Base-by-base conservation (phyloP, 2,888 invertebrate species). In the Heteromyza rotundicornis region DNA sequence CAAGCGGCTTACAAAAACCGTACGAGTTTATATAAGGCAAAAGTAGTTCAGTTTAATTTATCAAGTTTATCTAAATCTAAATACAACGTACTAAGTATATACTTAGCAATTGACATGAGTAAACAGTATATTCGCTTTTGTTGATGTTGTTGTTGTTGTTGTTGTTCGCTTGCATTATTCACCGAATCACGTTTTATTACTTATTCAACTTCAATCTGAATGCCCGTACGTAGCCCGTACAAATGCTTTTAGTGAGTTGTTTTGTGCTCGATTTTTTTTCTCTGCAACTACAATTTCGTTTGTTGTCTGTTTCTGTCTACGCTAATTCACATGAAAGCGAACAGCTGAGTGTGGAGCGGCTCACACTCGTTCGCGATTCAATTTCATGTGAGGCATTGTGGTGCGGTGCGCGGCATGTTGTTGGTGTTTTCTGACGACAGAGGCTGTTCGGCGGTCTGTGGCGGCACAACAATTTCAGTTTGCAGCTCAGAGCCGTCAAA, bases 391-490 rank as follows among this genome's bases (percentile, higher is more conserved):
- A 55, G 10, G 10, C 23, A 49, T 16, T 47, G 19, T 17, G 17
- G 19, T 55, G 59, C 57, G 60, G 67, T 64, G 66, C 68, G 40
- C n/a, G n/a, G n/a, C n/a, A 19, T 64, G 69, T 70, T 66, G 67
- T 64, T 68, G 74, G 57, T 47, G 40, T 40, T 7, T 40, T 40
- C 12, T 3, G 40, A 7, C 14, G 10, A n/a, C 40, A n/a, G 2
- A 3, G 40, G 40, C 40, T 40, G n/a, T 10, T n/a, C n/a, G 40
- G 40, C 16, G 40, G 3, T 3, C n/a, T 40, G 40, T n/a, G 40
- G 64, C 69, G 58, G 19, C 63, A 58, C 62, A 62, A 60, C 60
- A 57, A 56, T 65, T 74, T 78, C 68, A 78, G 78, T 78, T 75
- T 73, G 68, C 64, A 67, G 72, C 73, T 69, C 63, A 72, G 75